Base-by-base conservation (phyloP, 2,888 invertebrate species). In the Priocnemis perturbator region DNA sequence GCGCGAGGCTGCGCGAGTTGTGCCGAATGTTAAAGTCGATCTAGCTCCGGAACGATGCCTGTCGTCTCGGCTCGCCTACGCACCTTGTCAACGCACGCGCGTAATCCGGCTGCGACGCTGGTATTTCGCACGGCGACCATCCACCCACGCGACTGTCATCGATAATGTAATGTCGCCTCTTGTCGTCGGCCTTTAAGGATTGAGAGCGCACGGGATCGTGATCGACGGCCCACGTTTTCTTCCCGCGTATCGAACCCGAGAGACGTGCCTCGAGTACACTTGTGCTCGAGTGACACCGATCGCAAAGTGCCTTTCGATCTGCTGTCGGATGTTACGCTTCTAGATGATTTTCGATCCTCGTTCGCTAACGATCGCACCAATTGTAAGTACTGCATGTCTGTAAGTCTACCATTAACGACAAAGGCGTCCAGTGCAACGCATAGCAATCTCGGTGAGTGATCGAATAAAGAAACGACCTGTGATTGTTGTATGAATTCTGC, bases 81-180 rank as follows among this genome's bases (percentile, higher is more conserved):
- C 37, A 9, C 4, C 37, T 37, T 37, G 37, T 37, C 37, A 37
- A 37, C 68, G 45, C 55, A 60, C 61, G 55, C 71, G 73, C 67
- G 69, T 79, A 79, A 74, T 73, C 73, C 67, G 64, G 72, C 62
- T 69, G 73, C 75, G 37, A 37, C 37, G 68, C 64, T 66, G 62
- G 55, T 70, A 66, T 73, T 69, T 77, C 75, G 61, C 70, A 70
- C 70, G 63, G 63, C 62, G 74, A 19, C 50, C 69, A 60, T 59
- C 73, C 60, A 61, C 76, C 74, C 65, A 71, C 76, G 67, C 60
- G 50, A 37, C 69, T 71, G 77, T 76, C 79, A 47, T 67, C 73
- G 72, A 74, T 73, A 72, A 73, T 70, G 63, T 63, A 55, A 71
- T 59, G 64, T 55, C 63, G 60, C 73, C 67, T 60, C 69, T 73